Evolutionary conservation across 2,113 vertebrate species (phyloP), one percentile per base, ranked within the genome.

Genomic region (Scopus umbretta): DNA sequence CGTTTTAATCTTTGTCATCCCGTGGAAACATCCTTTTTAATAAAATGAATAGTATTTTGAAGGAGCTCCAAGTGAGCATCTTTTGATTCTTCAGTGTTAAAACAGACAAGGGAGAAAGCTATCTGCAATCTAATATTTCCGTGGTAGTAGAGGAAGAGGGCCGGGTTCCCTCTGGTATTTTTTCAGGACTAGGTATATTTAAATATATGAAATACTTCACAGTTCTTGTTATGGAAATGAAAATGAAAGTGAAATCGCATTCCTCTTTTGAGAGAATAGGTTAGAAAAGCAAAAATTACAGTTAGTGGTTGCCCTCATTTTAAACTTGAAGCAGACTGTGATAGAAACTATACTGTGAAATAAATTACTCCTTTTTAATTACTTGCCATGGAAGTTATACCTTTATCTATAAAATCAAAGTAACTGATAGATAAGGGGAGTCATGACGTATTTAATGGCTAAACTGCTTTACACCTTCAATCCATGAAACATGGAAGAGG

Each of bases 311-410:
- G 94, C 87, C 93, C 95, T 96, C 85, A 74, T 96, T 97, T 97
- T 95, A 94, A 26, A 50, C 81, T 96, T 94, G 94, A 95, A 95
- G 95, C 92, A 91, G 62, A 29, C 87, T 94, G 61, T 72, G 89
- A 96, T 94, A 88, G 91, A 91, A 94, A 95, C 80, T 92, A 95
- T 91, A 88, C 90, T 85, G 75, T 97, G 87, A 92, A 96, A 97
- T 96, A 94, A 97, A 97, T 97, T 97, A 97, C 96, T 97, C 96
- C 74, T 96, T 97, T 97, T 97, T 97, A 97, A 96, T 97, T 97
- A 96, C 70, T 53, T 63, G 85, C 84, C 94, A 63, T 85, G 92
- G 94, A 93, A 95, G 95, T 95, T 95, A 93, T 43, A 95, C 94
- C 94, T 95, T 97, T 96, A 97, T 96, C 88, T 95, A 93, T 89